Conservation (phyloP, 2,888 invertebrate genomes). For the Spodoptera exigua region DNA sequence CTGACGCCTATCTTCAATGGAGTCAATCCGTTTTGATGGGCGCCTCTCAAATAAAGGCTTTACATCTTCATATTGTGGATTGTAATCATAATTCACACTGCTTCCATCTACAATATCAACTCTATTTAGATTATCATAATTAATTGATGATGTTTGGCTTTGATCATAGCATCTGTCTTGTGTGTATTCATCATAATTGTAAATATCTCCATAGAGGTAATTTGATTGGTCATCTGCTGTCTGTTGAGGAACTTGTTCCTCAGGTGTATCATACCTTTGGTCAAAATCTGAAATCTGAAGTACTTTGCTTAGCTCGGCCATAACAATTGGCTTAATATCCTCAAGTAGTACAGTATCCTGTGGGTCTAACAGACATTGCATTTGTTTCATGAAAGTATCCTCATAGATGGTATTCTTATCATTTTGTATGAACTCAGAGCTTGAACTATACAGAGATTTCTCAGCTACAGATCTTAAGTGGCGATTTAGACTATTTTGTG, state of each 20-base stretch:
- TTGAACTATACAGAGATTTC: constrained; percentile 79
- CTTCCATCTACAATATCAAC: constrained; percentile 42
- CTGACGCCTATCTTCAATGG: constrained; percentile 46
- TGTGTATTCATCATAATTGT: constrained; percentile 56
- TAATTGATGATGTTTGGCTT: constrained; percentile 33
- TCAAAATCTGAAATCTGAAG: constrained; percentile 83
- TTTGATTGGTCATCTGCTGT: constrained; percentile 54
- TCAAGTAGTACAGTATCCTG: constrained; percentile 88
- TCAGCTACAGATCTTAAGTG: constrained; percentile 84
- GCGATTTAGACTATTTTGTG: constrained; percentile 83
- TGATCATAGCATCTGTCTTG: constrained; percentile 58
- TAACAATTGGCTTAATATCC: constrained; percentile 89
- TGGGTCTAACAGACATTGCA: constrained; percentile 89
- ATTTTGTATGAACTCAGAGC: constrained; percentile 87
- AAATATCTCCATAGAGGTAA: constrained; percentile 55
- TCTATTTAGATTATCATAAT: constrained; percentile 41
- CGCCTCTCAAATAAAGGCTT: constrained; percentile 71
- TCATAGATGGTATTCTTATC: constrained; percentile 91
- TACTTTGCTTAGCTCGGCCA: constrained; percentile 89
- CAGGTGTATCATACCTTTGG: constrained; percentile 62
- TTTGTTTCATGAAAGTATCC: constrained; percentile 93
- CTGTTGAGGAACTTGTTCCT: constrained; percentile 52
- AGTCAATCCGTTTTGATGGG: constrained; percentile 53
- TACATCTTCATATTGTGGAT: constrained; percentile 41
- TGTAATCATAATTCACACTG: constrained; percentile 40